Conservation (phyloP, 2,113 vertebrate genomes). For the Ameiurus melas region DNA sequence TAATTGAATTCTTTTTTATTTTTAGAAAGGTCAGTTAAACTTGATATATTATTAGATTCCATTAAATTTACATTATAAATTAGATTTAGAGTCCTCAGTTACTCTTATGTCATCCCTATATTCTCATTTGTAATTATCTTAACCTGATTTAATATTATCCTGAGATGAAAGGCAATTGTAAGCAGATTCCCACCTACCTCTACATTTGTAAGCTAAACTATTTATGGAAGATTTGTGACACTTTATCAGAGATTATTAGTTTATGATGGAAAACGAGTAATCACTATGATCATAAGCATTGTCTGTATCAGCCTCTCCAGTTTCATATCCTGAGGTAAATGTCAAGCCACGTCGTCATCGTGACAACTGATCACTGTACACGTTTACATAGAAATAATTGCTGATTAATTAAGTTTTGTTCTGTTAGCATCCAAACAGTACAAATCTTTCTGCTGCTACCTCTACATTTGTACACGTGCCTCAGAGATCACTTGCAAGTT, state of each 20-base stretch:
- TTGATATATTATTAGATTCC: neutral
- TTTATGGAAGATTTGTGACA: neutral
- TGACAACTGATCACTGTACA: neutral
- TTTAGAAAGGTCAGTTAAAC: neutral
- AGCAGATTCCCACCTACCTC: neutral
- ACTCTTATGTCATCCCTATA: neutral
- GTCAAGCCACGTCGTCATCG: neutral
- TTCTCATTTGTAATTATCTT: neutral
- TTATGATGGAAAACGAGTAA: neutral
- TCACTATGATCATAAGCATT: neutral
- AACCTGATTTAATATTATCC: neutral
- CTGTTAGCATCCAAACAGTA: neutral
- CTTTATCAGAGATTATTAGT: neutral
- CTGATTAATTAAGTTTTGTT: neutral
- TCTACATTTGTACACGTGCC: neutral
- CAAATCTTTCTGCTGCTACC: neutral
- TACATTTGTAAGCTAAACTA: neutral
- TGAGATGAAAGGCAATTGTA: neutral
- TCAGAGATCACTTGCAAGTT: neutral
- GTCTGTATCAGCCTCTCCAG: neutral
- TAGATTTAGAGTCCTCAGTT: neutral
- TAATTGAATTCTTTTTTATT: neutral
- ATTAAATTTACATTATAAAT: neutral
- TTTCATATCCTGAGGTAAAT: neutral
- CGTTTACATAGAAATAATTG: neutral